Evolutionary conservation across 2,888 invertebrate genomes (phyloP).

Genomic region (Sepioteuthis lessoniana): DNA sequence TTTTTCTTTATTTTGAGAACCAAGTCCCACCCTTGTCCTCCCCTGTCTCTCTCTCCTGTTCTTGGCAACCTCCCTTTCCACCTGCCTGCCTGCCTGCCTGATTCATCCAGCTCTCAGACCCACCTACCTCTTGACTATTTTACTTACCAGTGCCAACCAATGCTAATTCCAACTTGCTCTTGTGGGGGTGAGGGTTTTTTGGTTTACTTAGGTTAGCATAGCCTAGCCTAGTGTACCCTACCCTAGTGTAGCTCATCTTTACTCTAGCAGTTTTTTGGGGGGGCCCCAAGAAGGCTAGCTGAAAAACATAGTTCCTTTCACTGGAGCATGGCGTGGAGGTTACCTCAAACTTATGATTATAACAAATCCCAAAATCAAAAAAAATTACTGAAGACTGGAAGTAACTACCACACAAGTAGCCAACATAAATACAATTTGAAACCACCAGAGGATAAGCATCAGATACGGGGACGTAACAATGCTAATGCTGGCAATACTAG

Average conservation of each 20-base stretch:
- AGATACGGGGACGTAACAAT: not conserved
- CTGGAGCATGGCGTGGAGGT: conserved; percentile 39
- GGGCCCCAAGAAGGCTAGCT: not conserved
- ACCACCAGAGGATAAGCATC: not conserved
- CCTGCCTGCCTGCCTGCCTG: not conserved
- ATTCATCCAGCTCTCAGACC: not conserved
- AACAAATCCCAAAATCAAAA: not conserved
- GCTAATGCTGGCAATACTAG: not conserved
- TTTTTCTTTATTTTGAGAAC: not conserved
- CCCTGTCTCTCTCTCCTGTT: conserved; percentile 1
- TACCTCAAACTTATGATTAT: conserved; percentile 24
- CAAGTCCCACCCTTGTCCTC: not conserved
- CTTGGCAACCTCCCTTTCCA: not conserved
- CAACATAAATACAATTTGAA: conserved; percentile 42
- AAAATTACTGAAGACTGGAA: not conserved
- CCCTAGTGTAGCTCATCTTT: not conserved
- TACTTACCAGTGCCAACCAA: conserved; percentile 9
- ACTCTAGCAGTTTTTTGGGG: conserved; percentile 10
- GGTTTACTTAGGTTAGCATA: not conserved
- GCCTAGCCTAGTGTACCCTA: not conserved
- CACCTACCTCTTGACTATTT: not conserved
- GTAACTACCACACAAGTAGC: conserved; percentile 3
- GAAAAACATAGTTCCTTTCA: not conserved
- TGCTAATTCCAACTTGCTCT: not conserved
- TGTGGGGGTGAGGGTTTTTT: conserved; percentile 6